phyloP scores from a whole-genome alignment of 35 echinoderm and acorn worm species.

The Amphiura filiformis region DNA sequence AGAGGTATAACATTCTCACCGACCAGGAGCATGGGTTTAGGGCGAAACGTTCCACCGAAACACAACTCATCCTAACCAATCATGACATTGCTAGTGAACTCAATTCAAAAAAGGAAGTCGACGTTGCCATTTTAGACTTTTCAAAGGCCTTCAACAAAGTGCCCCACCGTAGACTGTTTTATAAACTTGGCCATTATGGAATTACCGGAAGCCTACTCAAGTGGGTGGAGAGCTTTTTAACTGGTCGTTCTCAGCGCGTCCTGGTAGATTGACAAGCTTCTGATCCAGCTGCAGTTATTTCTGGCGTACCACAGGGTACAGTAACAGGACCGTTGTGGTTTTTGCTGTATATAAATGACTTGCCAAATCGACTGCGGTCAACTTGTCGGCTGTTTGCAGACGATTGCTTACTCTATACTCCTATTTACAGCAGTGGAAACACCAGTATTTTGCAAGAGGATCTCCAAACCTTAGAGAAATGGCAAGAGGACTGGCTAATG shows the following conservation, averaged over 20 bases:
- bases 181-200: neutral
- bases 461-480: neutral
- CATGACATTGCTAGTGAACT: neutral
- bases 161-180: neutral
- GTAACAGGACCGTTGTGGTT: neutral
- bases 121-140: neutral
- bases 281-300: neutral
- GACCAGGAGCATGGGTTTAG: neutral
- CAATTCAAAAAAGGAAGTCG: neutral
- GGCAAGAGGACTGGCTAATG: neutral
- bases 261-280: neutral
- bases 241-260: neutral
- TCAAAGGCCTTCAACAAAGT: neutral
- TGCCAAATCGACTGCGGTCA: neutral
- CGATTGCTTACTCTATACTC: neutral
- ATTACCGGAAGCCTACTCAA: neutral
- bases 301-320: neutral
- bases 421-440: neutral
- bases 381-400: neutral
- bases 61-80: neutral
- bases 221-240: neutral
- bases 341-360: neutral
- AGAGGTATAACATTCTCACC: neutral
- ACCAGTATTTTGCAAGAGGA: neutral
- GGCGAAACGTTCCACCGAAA: neutral